phyloP scores from a whole-genome alignment of 2,888 invertebrate genomes.

The Pimpla rufipes region DNA sequence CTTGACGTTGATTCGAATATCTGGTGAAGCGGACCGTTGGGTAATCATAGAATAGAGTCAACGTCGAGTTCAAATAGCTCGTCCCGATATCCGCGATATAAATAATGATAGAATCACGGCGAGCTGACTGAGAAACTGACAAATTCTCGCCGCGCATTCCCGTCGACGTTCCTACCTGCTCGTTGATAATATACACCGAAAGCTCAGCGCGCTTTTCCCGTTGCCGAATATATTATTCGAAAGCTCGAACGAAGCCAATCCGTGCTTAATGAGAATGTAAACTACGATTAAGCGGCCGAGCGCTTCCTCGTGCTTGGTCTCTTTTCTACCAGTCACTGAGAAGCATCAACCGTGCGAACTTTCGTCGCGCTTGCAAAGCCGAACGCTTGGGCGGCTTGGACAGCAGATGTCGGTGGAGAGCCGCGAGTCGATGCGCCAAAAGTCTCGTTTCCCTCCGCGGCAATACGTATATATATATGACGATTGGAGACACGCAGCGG shows the following conservation, averaged over 20 bases:
- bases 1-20: slow-evolving; percentile 15
- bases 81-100: slow-evolving; percentile 1
- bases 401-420: slow-evolving; percentile 29
- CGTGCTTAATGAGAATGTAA: slow-evolving; percentile 28
- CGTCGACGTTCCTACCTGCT: background rate
- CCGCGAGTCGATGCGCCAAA: background rate
- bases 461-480: background rate
- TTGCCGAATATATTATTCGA: slow-evolving; percentile 6
- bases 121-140: background rate
- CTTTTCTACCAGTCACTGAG: slow-evolving; percentile 47
- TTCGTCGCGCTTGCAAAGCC: background rate
- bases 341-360: slow-evolving; percentile 18
- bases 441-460: background rate
- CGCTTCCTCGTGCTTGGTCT: slow-evolving; percentile 22
- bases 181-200: background rate
- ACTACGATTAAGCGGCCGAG: slow-evolving; percentile 24
- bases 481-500: background rate
- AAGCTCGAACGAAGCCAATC: slow-evolving; percentile 7
- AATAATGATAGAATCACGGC: slow-evolving; percentile 9
- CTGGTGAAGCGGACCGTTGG: background rate
- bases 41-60: background rate
- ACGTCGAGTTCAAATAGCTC: background rate
- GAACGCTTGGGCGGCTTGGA: slow-evolving; percentile 11
- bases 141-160: background rate
- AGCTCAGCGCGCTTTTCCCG: background rate